Evolutionary conservation across 2,113 vertebrate species (phyloP).

Genomic region (Dromiciops gliroides): DNA sequence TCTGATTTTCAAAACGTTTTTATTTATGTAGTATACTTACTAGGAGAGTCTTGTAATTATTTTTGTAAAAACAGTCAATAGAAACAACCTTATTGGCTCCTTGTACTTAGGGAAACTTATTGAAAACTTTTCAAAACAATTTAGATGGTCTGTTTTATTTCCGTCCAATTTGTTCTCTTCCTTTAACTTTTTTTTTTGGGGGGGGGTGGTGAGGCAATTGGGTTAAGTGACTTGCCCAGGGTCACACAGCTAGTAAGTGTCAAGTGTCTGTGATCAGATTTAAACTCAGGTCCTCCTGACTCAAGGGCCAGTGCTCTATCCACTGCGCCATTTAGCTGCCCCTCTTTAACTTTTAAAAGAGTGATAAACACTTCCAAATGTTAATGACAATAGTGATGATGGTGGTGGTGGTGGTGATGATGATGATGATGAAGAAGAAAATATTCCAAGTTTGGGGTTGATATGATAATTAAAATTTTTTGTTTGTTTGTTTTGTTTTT

Average conservation of each 20-base stretch:
- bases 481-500: too few species aligned
- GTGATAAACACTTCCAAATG: constrained; percentile 46
- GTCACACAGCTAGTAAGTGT: too few species aligned
- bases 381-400: neutral
- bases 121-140: constrained; percentile 29
- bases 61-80: neutral
- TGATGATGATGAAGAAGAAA: neutral
- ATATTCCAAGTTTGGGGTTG: neutral
- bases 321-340: too few species aligned
- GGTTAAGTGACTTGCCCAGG: too few species aligned
- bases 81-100: neutral
- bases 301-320: too few species aligned
- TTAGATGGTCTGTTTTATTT: constrained; percentile 14
- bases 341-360: too few species aligned
- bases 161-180: constrained; percentile 27
- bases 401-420: neutral
- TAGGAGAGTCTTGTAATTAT: neutral
- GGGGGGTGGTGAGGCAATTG: too few species aligned
- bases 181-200: constrained; percentile 57
- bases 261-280: too few species aligned
- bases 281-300: too few species aligned
- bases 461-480: neutral
- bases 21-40: neutral
- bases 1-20: neutral
- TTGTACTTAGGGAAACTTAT: neutral